Percentiles rank a stretch among this genome's conserved stretches.
phyloP scores from a whole-genome alignment of 2,113 vertebrate genomes.

The Calonectris borealis region DNA sequence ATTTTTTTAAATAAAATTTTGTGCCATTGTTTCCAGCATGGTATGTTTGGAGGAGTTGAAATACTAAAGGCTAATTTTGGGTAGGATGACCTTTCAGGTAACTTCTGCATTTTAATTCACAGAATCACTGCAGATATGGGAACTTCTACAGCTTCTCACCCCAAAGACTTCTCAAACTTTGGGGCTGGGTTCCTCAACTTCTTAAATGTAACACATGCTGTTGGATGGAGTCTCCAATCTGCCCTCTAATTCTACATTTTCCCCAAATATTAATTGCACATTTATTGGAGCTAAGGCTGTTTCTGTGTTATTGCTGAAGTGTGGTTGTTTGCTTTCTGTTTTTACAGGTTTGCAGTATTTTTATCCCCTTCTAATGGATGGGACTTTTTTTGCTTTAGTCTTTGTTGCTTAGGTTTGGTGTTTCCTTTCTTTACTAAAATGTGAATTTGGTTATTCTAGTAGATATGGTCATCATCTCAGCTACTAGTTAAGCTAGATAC shows the following conservation, averaged over 20 bases:
- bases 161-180: not conserved
- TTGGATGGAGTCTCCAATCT: not conserved
- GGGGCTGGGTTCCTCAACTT: not conserved
- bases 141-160: not conserved
- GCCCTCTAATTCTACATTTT: not conserved
- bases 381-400: not conserved
- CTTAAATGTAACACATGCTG: not conserved
- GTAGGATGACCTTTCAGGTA: not conserved
- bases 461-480: not conserved
- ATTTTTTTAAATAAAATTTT: not conserved
- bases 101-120: not conserved
- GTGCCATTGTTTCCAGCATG: not conserved
- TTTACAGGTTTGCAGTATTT: not conserved
- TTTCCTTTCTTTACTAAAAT: not conserved
- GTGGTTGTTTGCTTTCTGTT: not conserved
- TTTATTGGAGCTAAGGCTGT: not conserved
- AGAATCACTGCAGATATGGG: not conserved
- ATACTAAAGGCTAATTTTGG: not conserved
- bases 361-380: not conserved
- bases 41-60: not conserved
- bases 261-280: not conserved
- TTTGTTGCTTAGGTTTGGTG: not conserved
- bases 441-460: not conserved
- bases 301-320: not conserved
- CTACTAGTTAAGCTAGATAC: not conserved